Percentiles rank a stretch among this genome's conserved stretches.
Evolutionary conservation across 2,113 vertebrate genomes (phyloP).

Genomic region (Seriola rivoliana): DNA sequence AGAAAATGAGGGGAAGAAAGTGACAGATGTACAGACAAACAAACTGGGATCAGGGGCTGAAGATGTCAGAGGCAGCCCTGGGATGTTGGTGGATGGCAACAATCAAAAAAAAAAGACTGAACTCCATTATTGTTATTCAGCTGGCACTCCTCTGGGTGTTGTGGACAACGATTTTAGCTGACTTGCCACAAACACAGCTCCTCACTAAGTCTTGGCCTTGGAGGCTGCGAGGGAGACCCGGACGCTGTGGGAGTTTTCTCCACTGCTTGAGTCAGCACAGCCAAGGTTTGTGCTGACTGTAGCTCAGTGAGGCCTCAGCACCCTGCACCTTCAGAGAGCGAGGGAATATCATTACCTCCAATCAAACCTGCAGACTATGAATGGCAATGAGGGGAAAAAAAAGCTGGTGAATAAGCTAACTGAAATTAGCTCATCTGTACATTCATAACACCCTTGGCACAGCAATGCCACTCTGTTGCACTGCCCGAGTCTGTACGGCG

Average conservation of each 20-base stretch:
- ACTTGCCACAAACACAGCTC: slow-evolving; percentile 57
- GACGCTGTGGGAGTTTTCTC: slow-evolving; percentile 49
- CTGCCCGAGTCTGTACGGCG: background rate
- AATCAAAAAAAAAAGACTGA: slow-evolving; percentile 26
- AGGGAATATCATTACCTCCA: slow-evolving; percentile 74
- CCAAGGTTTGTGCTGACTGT: slow-evolving; percentile 76
- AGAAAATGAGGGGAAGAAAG: slow-evolving; percentile 33
- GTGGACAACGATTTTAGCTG: slow-evolving; percentile 61
- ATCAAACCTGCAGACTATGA: slow-evolving; percentile 66
- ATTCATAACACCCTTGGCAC: slow-evolving; percentile 35
- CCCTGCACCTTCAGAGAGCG: slow-evolving; percentile 49
- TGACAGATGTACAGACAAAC: slow-evolving; percentile 59
- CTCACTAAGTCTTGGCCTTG: slow-evolving; percentile 48
- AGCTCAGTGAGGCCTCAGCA: slow-evolving; percentile 54
- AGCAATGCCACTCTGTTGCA: slow-evolving; percentile 3
- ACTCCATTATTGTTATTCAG: slow-evolving; percentile 64
- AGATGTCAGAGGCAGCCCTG: slow-evolving; percentile 40
- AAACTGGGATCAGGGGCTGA: slow-evolving; percentile 28
- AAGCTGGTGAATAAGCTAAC: slow-evolving; percentile 42
- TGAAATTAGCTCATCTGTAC: slow-evolving; percentile 63
- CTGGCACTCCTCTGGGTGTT: slow-evolving; percentile 37
- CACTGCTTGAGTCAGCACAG: slow-evolving; percentile 73
- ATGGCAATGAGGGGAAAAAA: slow-evolving; percentile 71
- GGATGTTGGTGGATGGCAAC: slow-evolving; percentile 18
- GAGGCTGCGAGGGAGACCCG: slow-evolving; percentile 37